These are phyloP conservation scores for Allobates femoralis DNA, from an alignment of 2,797 vertebrate genomes.

Conservation along the genomic window DNA sequence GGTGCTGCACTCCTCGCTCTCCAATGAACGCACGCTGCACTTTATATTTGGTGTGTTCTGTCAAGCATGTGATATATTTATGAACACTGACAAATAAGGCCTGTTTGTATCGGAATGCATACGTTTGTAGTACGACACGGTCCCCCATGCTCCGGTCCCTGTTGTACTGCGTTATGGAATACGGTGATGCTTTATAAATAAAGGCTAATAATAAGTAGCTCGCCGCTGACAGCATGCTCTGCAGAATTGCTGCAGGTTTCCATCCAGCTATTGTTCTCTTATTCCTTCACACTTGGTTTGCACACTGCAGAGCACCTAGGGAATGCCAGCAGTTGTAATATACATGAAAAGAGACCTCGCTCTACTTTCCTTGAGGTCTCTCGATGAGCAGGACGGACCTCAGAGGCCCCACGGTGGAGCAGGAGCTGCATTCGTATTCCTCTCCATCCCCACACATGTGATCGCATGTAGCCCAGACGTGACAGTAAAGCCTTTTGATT, in stretches of 20 bases:
- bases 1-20: background rate
- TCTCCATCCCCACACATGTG: conserved; percentile 76
- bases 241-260: conserved; percentile 71
- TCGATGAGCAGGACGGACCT: conserved; percentile 74
- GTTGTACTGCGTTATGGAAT: conserved; percentile 44
- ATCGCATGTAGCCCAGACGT: conserved; percentile 79
- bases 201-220: conserved; percentile 38
- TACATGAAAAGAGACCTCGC: conserved; percentile 81
- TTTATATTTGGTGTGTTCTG: conserved; percentile 45
- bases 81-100: conserved; percentile 43
- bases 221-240: conserved; percentile 45
- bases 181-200: conserved; percentile 42
- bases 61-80: conserved; percentile 47
- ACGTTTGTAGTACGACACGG: conserved; percentile 22
- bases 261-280: conserved; percentile 79
- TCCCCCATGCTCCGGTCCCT: conserved; percentile 16
- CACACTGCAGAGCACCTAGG: conserved; percentile 76
- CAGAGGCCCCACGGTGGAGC: conserved; percentile 76
- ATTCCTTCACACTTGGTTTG: conserved; percentile 69
- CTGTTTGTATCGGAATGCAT: conserved; percentile 36
- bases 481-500: conserved; percentile 88
- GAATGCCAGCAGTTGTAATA: conserved; percentile 80
- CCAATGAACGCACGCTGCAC: conserved; percentile 9
- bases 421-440: conserved; percentile 77
- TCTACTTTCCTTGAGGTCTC: conserved; percentile 82